A percentile compares a stretch with the other conserved stretches of the same genome.
These are phyloP conservation scores for Brenthis hecate DNA, from an alignment of 2,888 invertebrate genomes.

Conservation along the genomic window DNA sequence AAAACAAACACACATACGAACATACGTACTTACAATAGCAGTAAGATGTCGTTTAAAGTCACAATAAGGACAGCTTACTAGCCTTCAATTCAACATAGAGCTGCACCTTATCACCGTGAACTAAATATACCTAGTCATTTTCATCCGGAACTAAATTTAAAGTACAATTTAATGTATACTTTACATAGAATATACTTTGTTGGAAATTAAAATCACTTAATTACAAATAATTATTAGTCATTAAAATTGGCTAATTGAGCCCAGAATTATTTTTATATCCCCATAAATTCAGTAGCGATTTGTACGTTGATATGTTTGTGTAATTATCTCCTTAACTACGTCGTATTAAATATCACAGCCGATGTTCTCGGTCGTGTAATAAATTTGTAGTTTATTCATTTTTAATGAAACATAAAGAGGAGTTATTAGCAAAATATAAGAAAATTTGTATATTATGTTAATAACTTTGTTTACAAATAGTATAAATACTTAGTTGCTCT, in stretches of 20 bases:
- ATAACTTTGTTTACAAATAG: not conserved
- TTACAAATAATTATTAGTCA: constrained; percentile 17
- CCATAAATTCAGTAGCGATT: constrained; percentile 29
- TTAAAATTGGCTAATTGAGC: constrained; percentile 28
- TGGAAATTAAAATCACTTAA: constrained; percentile 13
- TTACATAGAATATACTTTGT: not conserved
- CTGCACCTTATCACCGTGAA: too few relatives aligned
- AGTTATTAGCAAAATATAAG: not conserved
- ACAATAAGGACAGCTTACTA: too few relatives aligned
- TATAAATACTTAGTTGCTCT: too few relatives aligned
- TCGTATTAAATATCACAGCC: not conserved
- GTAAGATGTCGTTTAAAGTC: too few relatives aligned
- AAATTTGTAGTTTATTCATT: constrained; percentile 3
- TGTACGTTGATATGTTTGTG: constrained; percentile 26
- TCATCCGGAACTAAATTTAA: too few relatives aligned
- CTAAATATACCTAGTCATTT: too few relatives aligned
- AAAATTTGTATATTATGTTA: not conserved
- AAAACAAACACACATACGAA: too few relatives aligned
- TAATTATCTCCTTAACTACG: constrained; percentile 27
- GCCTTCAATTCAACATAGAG: too few relatives aligned
- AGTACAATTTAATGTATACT: too few relatives aligned
- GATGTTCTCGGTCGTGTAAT: not conserved
- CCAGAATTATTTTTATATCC: constrained; percentile 24
- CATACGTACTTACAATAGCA: too few relatives aligned
- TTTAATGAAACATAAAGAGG: constrained; percentile 4